Evolutionary conservation across 2,797 vertebrate genomes (phyloP).

Genomic region (Oreochromis grahami): DNA sequence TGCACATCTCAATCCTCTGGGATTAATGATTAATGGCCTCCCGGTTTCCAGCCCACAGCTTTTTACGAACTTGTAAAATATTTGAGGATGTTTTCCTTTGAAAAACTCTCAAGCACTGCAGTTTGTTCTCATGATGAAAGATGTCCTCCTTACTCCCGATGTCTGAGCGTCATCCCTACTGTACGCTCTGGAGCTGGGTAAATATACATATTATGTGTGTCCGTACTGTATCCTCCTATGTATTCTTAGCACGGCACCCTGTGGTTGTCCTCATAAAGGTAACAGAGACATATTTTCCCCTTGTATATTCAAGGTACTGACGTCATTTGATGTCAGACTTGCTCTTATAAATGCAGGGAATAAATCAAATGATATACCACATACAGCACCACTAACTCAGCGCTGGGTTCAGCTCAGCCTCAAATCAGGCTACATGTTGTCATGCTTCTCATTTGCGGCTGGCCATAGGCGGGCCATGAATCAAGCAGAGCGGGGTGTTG

Average conservation of each 20-base stretch:
- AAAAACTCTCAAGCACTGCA: background rate
- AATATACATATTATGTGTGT: conserved; percentile 14
- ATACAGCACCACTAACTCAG: background rate
- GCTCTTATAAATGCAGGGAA: background rate
- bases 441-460: conserved; percentile 6
- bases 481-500: conserved; percentile 31
- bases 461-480: conserved; percentile 13
- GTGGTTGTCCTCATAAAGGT: background rate
- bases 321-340: conserved; percentile 15
- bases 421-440: background rate
- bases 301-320: conserved; percentile 15
- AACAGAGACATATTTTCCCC: conserved; percentile 12
- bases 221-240: background rate
- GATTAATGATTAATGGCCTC: conserved; percentile 38
- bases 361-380: conserved; percentile 30
- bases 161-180: background rate
- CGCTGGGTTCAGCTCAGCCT: background rate
- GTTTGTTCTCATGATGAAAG: conserved; percentile 7
- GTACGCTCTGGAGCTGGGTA: background rate
- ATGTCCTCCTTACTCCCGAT: background rate
- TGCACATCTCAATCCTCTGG: background rate
- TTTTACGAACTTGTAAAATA: conserved; percentile 46
- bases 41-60: conserved; percentile 1
- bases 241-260: background rate
- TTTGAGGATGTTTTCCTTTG: background rate